phyloP scores from a whole-genome alignment of 2,888 invertebrate genomes.

The Heliconius hortense region DNA sequence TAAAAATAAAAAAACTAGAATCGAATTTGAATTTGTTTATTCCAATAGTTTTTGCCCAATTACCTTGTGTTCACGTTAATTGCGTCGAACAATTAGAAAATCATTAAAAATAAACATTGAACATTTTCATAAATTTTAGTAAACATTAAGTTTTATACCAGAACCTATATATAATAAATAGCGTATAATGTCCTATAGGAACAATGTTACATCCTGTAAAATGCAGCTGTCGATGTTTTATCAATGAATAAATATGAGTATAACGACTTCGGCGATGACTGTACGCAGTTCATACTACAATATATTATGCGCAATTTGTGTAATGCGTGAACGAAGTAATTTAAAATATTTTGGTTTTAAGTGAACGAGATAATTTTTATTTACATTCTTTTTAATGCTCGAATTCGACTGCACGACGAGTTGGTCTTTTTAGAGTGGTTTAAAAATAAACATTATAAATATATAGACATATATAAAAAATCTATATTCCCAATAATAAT shows the following conservation, averaged over 20 bases:
- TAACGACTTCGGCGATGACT: slow-evolving; percentile 20
- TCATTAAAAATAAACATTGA: not conserved
- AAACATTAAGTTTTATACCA: not conserved
- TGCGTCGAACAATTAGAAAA: not conserved
- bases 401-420: not conserved
- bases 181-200: not conserved
- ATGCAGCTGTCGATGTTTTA: slow-evolving; percentile 21
- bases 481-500: not conserved
- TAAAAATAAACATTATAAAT: slow-evolving; percentile 8
- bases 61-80: not conserved
- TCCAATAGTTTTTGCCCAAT: not conserved
- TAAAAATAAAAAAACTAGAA: not conserved
- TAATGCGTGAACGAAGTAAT: not conserved
- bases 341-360: not conserved
- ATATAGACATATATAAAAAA: not conserved
- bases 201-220: slow-evolving; percentile 11
- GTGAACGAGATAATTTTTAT: not conserved
- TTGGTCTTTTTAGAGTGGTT: not conserved
- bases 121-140: not conserved
- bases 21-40: not conserved
- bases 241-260: slow-evolving; percentile 24
- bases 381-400: not conserved
- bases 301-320: slow-evolving; percentile 17
- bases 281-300: slow-evolving; percentile 8
- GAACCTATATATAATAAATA: not conserved